These are phyloP conservation scores for Eulemur mongoz DNA, from an alignment of 2,797 vertebrate species.

Conservation along the genomic window DNA sequence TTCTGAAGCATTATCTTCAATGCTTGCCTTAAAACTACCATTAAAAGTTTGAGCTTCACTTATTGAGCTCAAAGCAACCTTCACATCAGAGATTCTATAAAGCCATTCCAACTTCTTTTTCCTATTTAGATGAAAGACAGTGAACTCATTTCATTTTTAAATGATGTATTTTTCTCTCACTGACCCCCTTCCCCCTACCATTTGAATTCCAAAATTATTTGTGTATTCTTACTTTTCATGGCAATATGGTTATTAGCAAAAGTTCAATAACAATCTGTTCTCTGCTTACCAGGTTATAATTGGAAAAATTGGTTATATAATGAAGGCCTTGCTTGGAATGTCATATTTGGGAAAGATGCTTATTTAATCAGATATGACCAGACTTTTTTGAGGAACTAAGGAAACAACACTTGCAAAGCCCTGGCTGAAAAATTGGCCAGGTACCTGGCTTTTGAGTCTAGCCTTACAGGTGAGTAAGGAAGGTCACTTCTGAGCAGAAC, in stretches of 20 bases:
- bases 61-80: not conserved
- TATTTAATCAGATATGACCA: not conserved
- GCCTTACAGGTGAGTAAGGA: not conserved
- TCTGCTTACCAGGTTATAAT: not conserved
- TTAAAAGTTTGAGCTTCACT: constrained; percentile 28
- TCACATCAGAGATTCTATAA: not conserved
- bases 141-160: constrained; percentile 52
- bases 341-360: not conserved
- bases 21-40: not conserved
- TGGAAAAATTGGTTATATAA: not conserved
- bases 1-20: not conserved
- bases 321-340: not conserved
- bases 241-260: not conserved
- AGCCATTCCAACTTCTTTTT: constrained; percentile 33
- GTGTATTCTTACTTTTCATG: not conserved
- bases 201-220: not conserved
- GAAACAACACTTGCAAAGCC: not conserved
- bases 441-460: not conserved
- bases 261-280: not conserved
- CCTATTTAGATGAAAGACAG: constrained; percentile 69
- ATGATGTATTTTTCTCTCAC: not conserved
- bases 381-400: not conserved
- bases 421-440: not conserved
- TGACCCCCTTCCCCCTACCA: not conserved
- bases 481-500: not conserved